Base-by-base conservation (phyloP, 1,140 invertebrate genomes). In the Drosophila grimshawi region DNA sequence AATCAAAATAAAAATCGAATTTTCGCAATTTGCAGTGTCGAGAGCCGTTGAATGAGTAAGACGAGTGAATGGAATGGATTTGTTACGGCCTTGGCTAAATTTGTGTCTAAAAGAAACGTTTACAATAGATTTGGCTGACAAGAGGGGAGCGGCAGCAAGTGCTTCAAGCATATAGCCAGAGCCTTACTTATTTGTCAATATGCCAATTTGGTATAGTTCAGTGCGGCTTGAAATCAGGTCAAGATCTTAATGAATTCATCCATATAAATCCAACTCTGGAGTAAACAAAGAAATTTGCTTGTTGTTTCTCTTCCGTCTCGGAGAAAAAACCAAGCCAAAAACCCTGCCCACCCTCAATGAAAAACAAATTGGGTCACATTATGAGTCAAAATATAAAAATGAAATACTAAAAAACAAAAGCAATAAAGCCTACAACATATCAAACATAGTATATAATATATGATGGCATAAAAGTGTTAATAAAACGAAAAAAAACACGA, bases 21-120 rank as follows among this genome's bases (percentile, higher is more conserved):
- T 76, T 76, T 76, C 67, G 78, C 78, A 83, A 83, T 76, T 74
- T 76, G 70, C 80, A 68, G 64, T 66, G 63, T 59, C 35, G 37
- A 66, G 37, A 76, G 65, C 27, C 11, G 59, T 60, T 37, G 41
- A 63, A 11, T 64, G 68, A 71, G 35, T 65, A 66, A 57, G 62
- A 70, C 81, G 64, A 83, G 81, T 83, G 81, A 83, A 83, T 77
- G 81, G 80, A 67, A 52, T 52, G 32, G 68, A 65, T 85, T 83
- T 80, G 81, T 63, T 66, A 85, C 73, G 80, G 81, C 81, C 81
- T 86, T 85, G 81, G 68, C 62, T 74, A 61, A 37, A 55, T 61
- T 53, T 61, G 41, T 66, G 55, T 73, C 55, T 61, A 63, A 69
- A 52, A 55, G 43, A 46, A 69, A 69, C 45, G 39, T 57, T 63